These are phyloP conservation scores for Jordanella pulchra DNA, from an alignment of 2,797 vertebrate species.

Conservation along the genomic window DNA sequence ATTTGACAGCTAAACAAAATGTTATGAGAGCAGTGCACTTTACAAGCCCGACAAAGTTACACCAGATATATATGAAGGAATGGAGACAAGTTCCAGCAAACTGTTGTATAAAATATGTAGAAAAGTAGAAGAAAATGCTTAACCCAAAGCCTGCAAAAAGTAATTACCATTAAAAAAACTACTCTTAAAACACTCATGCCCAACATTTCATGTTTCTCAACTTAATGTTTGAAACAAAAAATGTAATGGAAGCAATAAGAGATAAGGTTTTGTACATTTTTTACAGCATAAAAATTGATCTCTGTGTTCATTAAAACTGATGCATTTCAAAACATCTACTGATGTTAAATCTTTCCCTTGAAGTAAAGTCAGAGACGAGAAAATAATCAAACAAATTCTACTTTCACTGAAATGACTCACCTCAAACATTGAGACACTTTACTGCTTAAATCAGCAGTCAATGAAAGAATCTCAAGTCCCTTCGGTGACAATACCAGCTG, in stretches of 20 bases:
- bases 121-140: no score
- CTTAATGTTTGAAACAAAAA: not conserved
- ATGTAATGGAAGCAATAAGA: not conserved
- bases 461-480: conserved; percentile 6
- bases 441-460: conserved; percentile 7
- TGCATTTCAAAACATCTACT: conserved; percentile 25
- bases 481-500: conserved; percentile 1
- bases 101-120: not conserved
- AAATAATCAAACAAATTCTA: conserved; percentile 31
- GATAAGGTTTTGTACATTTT: not conserved
- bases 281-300: not conserved
- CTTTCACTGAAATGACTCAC: conserved; percentile 5
- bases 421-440: conserved; percentile 7
- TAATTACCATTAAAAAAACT: not conserved
- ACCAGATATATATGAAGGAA: no score
- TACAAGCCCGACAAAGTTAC: no score
- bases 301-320: not conserved
- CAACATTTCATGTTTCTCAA: not conserved
- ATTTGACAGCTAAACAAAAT: not conserved
- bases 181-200: not conserved
- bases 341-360: conserved; percentile 26
- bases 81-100: not conserved
- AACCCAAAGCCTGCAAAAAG: no score
- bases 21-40: no score
- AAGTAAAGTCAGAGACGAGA: conserved; percentile 29